Evolutionary conservation across 2,888 invertebrate genomes (phyloP), one percentile per base, ranked within the genome.

Genomic region (Idaea dimidiata): DNA sequence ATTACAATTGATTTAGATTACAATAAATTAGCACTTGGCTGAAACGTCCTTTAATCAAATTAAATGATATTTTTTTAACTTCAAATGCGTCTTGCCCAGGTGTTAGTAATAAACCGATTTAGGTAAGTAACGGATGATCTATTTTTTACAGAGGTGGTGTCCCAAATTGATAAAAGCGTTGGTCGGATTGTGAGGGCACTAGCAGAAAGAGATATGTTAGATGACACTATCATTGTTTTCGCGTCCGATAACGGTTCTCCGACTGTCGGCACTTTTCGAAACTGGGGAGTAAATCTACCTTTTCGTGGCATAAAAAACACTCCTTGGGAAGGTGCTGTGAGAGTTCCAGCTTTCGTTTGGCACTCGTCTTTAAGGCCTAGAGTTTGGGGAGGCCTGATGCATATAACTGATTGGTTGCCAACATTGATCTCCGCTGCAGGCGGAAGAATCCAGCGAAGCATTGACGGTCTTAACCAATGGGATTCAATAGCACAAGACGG

Each of bases 241-340:
- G 95, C 96, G 68, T 96, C 97, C 7, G 99, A 99, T 81, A 98
- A 98, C 79, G 97, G 98, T 0, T 97, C 96, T 0, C 97, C 97
- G 0, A 95, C 97, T 0, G 92, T 94, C 57, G 97, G 97, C 0
- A 81, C 94, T 57, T 95, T 96, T 75, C 90, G 93, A 59, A 98
- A 97, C 81, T 94, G 94, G 69, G 97, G 95, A 0, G 95, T 96
- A 4, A 97, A 97, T 83, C 94, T 95, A 87, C 97, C 97, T 3
- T 91, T 97, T 0, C 93, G 96, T 80, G 97, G 97, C 17, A 96
- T 96, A 82, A 98, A 98, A 86, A 93, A 94, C 71, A 95, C 96
- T 0, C 92, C 97, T 0, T 97, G 96, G 94, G 98, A 99, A 87
- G 98, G 98, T 3, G 97, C 95, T 0, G 93, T 97, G 0, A 93